A percentile compares a stretch with the other conserved stretches of the same genome.
Evolutionary conservation across 2,888 invertebrate species (phyloP).

Genomic region (Stenurella melanura): DNA sequence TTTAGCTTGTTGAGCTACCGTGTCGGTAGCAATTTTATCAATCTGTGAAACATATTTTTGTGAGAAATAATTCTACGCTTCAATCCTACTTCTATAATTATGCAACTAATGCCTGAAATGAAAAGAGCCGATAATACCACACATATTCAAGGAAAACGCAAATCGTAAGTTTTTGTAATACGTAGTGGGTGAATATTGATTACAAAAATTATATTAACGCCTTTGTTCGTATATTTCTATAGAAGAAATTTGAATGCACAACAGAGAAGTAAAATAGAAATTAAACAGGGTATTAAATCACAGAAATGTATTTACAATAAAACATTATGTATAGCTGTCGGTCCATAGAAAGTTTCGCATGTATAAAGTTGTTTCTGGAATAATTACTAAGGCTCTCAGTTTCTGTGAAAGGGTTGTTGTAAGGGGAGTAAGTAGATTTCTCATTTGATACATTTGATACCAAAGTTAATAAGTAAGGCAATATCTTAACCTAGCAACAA

Average conservation of each 20-base stretch:
- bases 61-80: no score
- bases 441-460: no score
- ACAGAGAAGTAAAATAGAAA: background rate
- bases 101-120: no score
- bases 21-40: no score
- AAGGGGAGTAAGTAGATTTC: background rate
- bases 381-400: background rate
- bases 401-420: background rate
- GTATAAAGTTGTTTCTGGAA: background rate
- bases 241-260: background rate
- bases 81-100: no score
- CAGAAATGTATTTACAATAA: background rate
- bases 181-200: background rate
- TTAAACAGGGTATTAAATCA: background rate
- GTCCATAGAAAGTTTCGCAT: background rate
- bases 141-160: no score
- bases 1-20: no score
- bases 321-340: background rate
- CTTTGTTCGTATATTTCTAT: background rate
- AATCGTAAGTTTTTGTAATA: no score
- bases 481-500: no score
- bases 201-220: background rate
- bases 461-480: no score
- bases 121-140: no score
- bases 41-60: no score